A percentile compares a stretch with the other conserved stretches of the same genome.
Conservation (phyloP, 2,888 invertebrate species). For the Argyra leucocephala region DNA sequence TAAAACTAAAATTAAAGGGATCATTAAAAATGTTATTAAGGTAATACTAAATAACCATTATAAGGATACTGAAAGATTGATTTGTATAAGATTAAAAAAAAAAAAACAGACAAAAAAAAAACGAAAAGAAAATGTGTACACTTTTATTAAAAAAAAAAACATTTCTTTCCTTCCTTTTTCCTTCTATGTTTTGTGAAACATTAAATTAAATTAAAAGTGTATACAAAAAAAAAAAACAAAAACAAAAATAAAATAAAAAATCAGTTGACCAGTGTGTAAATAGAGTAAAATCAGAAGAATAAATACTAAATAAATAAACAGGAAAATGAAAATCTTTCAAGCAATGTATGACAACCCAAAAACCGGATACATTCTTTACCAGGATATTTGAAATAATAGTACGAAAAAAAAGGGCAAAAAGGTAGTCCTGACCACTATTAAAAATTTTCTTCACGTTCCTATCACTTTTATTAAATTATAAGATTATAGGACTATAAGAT, state of each 20-base stretch:
- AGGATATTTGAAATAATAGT: not conserved
- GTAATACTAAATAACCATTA: not conserved
- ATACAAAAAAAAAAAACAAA: not conserved
- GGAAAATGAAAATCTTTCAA: not conserved
- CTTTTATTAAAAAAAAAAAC: too few relatives aligned
- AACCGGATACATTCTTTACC: not conserved
- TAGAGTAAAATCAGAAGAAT: not conserved
- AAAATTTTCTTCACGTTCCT: not conserved
- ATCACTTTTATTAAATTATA: too few relatives aligned
- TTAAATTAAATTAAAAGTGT: not conserved
- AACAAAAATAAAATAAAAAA: too few relatives aligned
- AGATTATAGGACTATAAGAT: too few relatives aligned
- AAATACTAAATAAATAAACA: not conserved
- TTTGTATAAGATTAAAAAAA: too few relatives aligned
- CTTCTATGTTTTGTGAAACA: not conserved
- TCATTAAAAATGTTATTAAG: not conserved
- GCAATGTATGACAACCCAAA: not conserved
- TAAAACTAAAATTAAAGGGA: not conserved
- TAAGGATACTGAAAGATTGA: not conserved
- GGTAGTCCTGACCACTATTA: not conserved
- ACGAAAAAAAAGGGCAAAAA: not conserved
- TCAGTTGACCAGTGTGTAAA: not conserved
- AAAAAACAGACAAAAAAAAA: too few relatives aligned
- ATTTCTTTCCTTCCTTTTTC: not conserved
- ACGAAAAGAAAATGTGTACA: too few relatives aligned